Evolutionary conservation across 2,797 vertebrate species (phyloP), one percentile per base, ranked within the genome.

Genomic region (Choloepus didactylus): DNA sequence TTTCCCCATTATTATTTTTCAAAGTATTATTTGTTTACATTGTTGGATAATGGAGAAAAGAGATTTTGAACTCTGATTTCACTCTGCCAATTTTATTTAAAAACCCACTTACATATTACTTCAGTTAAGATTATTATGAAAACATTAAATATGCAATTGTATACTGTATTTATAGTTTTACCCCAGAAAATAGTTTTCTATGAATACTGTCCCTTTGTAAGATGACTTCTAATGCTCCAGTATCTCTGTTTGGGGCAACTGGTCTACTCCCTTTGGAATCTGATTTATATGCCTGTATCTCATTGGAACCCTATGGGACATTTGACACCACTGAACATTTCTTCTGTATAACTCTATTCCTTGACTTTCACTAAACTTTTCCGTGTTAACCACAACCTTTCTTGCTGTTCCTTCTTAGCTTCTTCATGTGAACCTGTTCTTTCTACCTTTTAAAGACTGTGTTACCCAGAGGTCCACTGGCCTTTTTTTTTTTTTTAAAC

Each of bases 21-120:
- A 62, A 85, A 83, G 9, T 73, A 9, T 35, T 27, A 46, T 73
- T 60, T 62, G 27, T 70, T 54, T 56, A 21, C 16, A 51, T 86
- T 83, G 25, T 75, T 86, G 44, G 23, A 51, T 87, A 73, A 27
- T 62, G 29, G 12, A 56, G 18, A 77, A 91, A 84, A 89, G 72
- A 79, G 29, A 81, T 38, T 92, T 62, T 46, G 51, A 73, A 44
- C 9, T 90, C 31, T 77, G 44, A 85, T 82, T 95, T 90, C 18
- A 72, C 15, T 79, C 4, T 72, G 38, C 64, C 56, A 29, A 18
- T 90, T 87, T 90, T 87, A 83, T 69, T 87, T 59, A 51, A 91
- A 92, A 91, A 35, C 67, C n/a, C 29, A 14, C 16, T 94, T 38
- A 69, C 75, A 41, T 73, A 21, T 21, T 77, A 41, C 38, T 75